A percentile compares a stretch with the other conserved stretches of the same genome.
Conservation (phyloP, 2,797 vertebrate species). For the Miopithecus talapoin region DNA sequence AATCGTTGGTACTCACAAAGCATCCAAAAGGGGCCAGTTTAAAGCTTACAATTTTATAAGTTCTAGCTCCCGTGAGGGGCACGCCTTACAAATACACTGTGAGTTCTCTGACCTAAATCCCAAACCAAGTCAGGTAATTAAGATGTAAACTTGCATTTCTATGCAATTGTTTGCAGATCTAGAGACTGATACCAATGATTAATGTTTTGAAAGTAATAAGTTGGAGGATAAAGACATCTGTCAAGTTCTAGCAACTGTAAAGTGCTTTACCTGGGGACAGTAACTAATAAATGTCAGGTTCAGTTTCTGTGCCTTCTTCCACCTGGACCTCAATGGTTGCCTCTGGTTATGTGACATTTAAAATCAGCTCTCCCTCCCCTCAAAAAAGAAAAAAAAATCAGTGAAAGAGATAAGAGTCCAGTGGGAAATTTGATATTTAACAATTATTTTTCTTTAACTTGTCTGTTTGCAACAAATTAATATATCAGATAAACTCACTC, state of each 20-base stretch:
- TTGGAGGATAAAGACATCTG: background rate
- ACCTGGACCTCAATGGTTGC: background rate
- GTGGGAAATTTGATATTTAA: background rate
- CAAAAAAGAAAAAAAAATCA: background rate
- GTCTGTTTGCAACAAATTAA: background rate
- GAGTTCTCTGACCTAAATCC: background rate
- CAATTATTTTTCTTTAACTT: background rate
- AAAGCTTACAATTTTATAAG: background rate
- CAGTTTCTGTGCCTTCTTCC: background rate
- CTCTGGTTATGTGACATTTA: background rate
- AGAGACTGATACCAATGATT: slow-evolving; percentile 1
- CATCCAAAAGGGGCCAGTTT: background rate
- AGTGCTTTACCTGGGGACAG: slow-evolving; percentile 1
- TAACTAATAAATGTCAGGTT: slow-evolving; percentile 28
- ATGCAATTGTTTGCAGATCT: background rate
- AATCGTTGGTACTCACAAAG: background rate
- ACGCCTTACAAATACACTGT: background rate
- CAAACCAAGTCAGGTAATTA: background rate
- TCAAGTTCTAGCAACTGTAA: background rate
- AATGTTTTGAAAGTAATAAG: slow-evolving; percentile 27
- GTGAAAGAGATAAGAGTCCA: background rate
- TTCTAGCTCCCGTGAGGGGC: background rate
- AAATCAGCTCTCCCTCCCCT: background rate
- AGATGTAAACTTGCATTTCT: slow-evolving; percentile 1
- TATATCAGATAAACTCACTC: background rate